phyloP scores from a whole-genome alignment of 2,888 invertebrate species.

The Heliconius cydno region DNA sequence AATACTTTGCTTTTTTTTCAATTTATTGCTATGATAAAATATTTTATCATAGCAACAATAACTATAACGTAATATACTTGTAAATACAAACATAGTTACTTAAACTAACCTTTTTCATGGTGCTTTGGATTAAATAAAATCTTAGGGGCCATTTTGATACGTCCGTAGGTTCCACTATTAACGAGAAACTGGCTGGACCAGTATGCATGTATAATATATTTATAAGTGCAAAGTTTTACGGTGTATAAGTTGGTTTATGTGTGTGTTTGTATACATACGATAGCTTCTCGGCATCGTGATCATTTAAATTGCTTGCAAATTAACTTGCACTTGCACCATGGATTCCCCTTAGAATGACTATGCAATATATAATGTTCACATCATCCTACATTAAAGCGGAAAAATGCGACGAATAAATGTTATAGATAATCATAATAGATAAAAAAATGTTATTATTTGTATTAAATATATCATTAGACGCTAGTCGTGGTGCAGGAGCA shows the following conservation, averaged over 20 bases:
- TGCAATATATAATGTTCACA: background rate
- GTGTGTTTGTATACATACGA: background rate
- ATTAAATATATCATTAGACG: no score
- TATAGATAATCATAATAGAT: background rate
- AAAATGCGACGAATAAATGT: background rate
- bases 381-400: background rate
- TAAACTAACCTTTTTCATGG: constrained; percentile 3
- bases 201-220: background rate
- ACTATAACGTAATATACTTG: no score
- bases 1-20: no score
- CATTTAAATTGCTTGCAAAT: background rate
- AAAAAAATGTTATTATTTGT: background rate
- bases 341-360: background rate
- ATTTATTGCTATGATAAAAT: no score
- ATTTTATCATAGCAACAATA: no score
- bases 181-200: background rate
- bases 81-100: no score
- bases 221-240: background rate
- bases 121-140: background rate
- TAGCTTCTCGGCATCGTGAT: background rate
- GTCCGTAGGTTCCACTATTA: background rate
- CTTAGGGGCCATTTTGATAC: constrained; percentile 10
- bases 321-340: background rate
- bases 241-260: background rate
- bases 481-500: no score